Evolutionary conservation across 2,113 vertebrate genomes (phyloP), one percentile per base, ranked within the genome.

Genomic region (Hypanus sabinus): DNA sequence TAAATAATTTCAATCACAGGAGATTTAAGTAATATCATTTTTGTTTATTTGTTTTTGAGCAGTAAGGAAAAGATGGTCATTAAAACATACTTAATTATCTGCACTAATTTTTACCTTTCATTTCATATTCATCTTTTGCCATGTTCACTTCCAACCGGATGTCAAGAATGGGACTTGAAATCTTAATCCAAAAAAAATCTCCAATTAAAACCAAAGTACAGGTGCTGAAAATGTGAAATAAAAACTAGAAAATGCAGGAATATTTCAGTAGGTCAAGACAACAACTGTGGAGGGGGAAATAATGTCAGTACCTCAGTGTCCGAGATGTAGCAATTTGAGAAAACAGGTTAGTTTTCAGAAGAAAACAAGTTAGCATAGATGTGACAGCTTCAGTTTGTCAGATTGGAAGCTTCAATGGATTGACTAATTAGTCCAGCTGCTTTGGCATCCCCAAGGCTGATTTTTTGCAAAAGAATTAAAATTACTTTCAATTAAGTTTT

Each of bases 71-170:
- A 90, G 85, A 18, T 6, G 33, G 85, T 90, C 85, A 68, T 68
- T 90, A 90, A 65, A 65, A 90, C n/a, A 20, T 68, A 90, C 30
- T 90, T 18, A 90, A 90, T 62, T 62, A 65, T 68, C 85, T 16
- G 27, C 57, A n/a, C 85, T 90, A 68, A 90, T 90, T 62, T 33
- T 36, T 90, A 90, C 33, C 14, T n/a, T 30, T 90, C n/a, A 90
- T 68, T 87, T 87, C 20, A 62, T 65, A 90, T 33, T 65, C 1
- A 22, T 73, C 62, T 90, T 88, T n/a, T 33, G 0, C 85, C 85
- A n/a, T 4, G 65, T 65, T 90, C 60, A 90, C 62, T 90, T 90
- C 62, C 30, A n/a, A 62, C 8, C 55, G 62, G 60, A 90, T 90
- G n/a, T 30, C 55, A 27, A 24, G 55, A 55, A 14, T 87, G 83